Base-by-base conservation (phyloP, 2,797 vertebrate genomes). In the Luscinia megarhynchos region DNA sequence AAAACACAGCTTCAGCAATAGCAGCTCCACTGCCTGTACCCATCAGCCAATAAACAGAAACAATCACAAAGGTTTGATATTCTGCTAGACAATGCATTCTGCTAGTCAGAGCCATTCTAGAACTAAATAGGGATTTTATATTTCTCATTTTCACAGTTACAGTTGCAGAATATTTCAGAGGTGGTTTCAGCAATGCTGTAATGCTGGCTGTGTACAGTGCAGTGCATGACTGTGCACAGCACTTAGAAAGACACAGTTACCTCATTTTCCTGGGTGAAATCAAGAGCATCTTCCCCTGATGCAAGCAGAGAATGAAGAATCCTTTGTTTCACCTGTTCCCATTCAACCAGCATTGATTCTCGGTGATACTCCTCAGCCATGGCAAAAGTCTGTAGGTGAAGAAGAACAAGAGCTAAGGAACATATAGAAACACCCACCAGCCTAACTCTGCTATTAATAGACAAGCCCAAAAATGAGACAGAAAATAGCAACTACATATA, bases 281-380 rank as follows among this genome's bases (percentile, higher is more conserved):
- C 99, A 26, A 99, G 98, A 9, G 99, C 99, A 51, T 99, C 99
- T 94, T 99, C 99, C 91, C 99, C 99, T 9, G 99, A 99, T 10
- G 99, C 99, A 62, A 99, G 99, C 9, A 99, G 96, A 0, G 99
- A 99, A 97, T 99, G 99, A 77, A 99, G 98, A 85, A 99, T 99
- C 90, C 99, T 98, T 98, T 99, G 99, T 93, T 99, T 99, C 94
- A 99, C 99, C 97, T 99, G 99, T 96, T 99, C 99, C 99, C 99
- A 99, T 92, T 99, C 99, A 30, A 99, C 99, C 98, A 99, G 96
- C 99, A 99, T 99, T 23, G 99, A 99, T 94, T 99, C 99, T 26
- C 99, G 98, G 89, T 99, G 99, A 96, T 99, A 99, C 93, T 99
- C 99, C 86, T 99, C 99, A 59, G 99, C 99, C 98, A 99, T 96